These are phyloP conservation scores for Acrocyrtus sp. DNA, from an alignment of 2,888 invertebrate species.

Conservation along the genomic window DNA sequence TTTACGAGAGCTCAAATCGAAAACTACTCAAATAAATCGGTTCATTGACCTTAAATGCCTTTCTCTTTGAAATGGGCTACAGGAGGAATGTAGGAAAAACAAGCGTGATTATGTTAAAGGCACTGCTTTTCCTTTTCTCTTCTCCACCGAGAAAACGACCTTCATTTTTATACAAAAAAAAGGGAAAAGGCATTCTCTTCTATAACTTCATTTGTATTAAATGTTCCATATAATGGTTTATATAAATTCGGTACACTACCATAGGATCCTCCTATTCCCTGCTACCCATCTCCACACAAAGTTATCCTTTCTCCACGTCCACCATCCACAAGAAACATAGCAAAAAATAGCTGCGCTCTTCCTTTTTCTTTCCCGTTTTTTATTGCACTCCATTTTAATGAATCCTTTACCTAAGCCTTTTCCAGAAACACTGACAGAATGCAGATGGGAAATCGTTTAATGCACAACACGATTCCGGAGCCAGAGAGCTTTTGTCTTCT, in stretches of 20 bases:
- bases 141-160: too few species aligned
- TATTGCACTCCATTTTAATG: conserved; percentile 37
- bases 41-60: conserved; percentile 41
- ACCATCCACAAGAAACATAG: neutral
- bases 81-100: too few species aligned
- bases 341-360: too few species aligned
- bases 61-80: too few species aligned
- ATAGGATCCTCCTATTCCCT: too few species aligned
- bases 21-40: conserved; percentile 37
- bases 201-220: conserved; percentile 43
- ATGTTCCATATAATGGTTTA: conserved; percentile 18
- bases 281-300: neutral
- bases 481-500: conserved; percentile 27
- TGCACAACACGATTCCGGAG: conserved; percentile 45
- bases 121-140: too few species aligned
- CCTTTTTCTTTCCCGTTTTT: neutral
- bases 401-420: conserved; percentile 38
- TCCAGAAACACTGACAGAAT: conserved; percentile 18
- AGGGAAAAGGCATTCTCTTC: too few species aligned
- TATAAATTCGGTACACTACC: too few species aligned
- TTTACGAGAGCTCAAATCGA: neutral
- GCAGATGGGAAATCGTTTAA: conserved; percentile 35
- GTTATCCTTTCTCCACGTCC: neutral
- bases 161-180: too few species aligned
- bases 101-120: too few species aligned